A percentile compares a stretch with the other conserved stretches of the same genome.
These are phyloP conservation scores for Heteromyza rotundicornis DNA, from an alignment of 2,888 invertebrate genomes.

Conservation along the genomic window DNA sequence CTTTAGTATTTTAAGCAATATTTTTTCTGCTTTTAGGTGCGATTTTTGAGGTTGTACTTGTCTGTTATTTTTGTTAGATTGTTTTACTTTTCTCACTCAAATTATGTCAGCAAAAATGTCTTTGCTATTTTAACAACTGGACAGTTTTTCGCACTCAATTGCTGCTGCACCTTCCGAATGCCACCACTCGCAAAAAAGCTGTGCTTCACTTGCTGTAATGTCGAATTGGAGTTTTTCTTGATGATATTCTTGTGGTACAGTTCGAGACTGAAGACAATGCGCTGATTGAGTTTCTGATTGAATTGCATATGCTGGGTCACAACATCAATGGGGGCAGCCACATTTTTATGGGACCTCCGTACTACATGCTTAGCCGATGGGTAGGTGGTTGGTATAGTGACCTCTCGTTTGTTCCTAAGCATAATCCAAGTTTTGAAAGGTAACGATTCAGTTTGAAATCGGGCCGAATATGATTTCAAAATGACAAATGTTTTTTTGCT, in stretches of 20 bases:
- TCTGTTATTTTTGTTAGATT: too few species aligned
- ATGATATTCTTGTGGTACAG: conserved; percentile 50
- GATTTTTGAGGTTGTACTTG: too few species aligned
- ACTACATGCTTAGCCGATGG: conserved; percentile 44
- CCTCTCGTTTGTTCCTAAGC: conserved; percentile 47
- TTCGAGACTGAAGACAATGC: conserved; percentile 44
- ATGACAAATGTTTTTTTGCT: background rate
- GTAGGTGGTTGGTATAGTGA: conserved; percentile 26
- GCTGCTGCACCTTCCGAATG: too few species aligned
- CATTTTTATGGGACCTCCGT: conserved; percentile 4
- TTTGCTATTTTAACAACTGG: background rate
- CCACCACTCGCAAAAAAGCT: too few species aligned
- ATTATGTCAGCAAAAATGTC: too few species aligned
- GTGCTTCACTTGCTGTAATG: too few species aligned
- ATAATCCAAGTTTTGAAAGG: conserved; percentile 50
- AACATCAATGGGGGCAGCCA: conserved; percentile 4
- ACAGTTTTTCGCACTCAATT: too few species aligned
- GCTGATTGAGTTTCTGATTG: conserved; percentile 44
- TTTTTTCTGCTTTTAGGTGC: too few species aligned
- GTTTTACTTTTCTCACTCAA: too few species aligned
- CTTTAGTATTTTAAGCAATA: too few species aligned
- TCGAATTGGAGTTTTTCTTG: conserved; percentile 37
- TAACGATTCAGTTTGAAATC: conserved; percentile 36
- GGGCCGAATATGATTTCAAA: background rate
- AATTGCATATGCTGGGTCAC: conserved; percentile 14